Conservation (phyloP, 2,113 vertebrate species). For the Pituophis catenifer region DNA sequence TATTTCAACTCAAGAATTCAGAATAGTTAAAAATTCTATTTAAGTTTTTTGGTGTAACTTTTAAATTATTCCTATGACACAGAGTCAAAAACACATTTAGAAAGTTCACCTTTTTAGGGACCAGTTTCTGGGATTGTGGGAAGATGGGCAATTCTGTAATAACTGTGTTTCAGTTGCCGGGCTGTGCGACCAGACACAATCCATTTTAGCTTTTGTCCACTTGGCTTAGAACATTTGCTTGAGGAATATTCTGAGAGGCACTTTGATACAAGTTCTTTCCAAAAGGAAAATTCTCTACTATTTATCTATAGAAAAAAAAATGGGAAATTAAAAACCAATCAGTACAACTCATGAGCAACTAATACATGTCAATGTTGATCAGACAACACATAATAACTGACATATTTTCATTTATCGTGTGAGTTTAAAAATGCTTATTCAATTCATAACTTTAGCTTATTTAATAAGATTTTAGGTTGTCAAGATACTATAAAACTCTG, state of each 20-base stretch:
- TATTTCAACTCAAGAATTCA: not conserved
- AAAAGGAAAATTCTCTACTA: constrained; percentile 82
- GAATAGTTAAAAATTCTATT: not conserved
- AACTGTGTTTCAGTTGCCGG: constrained; percentile 89
- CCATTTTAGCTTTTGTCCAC: constrained; percentile 90
- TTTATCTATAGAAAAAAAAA: constrained; percentile 72
- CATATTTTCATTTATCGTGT: not conserved
- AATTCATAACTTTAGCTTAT: not conserved
- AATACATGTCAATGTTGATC: not conserved
- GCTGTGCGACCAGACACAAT: constrained; percentile 92
- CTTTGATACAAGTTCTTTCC: constrained; percentile 87
- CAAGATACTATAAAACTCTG: not conserved
- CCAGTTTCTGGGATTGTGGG: constrained; percentile 92
- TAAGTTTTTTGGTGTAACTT: not conserved
- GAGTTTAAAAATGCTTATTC: not conserved
- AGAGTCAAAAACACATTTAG: not conserved
- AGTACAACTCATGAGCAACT: not conserved
- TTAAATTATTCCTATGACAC: not conserved
- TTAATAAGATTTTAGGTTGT: not conserved
- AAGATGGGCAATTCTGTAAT: constrained; percentile 90
- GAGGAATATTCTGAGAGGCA: constrained; percentile 90
- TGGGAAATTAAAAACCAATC: not conserved
- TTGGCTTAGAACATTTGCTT: constrained; percentile 86
- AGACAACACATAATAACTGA: not conserved
- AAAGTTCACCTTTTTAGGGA: constrained; percentile 64